phyloP scores from a whole-genome alignment of 2,113 vertebrate species.

The Potamarius usumacintae region DNA sequence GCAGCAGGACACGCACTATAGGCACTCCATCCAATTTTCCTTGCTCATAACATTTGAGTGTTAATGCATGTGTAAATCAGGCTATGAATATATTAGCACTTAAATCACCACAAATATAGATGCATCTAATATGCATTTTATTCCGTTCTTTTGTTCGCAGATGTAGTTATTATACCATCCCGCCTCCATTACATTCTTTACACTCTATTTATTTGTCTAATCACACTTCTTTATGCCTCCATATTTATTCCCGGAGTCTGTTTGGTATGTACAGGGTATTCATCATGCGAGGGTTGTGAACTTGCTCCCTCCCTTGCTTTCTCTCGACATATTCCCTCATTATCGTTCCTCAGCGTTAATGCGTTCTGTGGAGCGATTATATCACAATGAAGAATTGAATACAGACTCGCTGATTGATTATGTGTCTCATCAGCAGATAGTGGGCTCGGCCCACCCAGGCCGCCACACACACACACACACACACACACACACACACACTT shows the following conservation, averaged over 20 bases:
- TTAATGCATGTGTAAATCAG: conserved; percentile 68
- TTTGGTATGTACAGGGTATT: conserved; percentile 60
- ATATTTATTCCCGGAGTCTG: conserved; percentile 56
- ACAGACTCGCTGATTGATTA: conserved; percentile 69
- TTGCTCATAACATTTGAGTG: conserved; percentile 10
- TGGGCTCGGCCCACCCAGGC: conserved; percentile 54
- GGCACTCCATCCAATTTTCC: conserved; percentile 16
- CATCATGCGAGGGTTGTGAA: conserved; percentile 67
- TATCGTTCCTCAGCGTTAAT: conserved; percentile 74
- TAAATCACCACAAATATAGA: conserved; percentile 65
- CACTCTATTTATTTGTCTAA: conserved; percentile 67
- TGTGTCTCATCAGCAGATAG: conserved; percentile 62
- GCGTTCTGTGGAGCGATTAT: conserved; percentile 71
- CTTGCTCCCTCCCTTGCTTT: conserved; percentile 36
- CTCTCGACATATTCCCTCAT: conserved; percentile 63
- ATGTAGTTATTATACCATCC: conserved; percentile 43
- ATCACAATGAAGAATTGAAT: conserved; percentile 73
- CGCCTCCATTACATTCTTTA: conserved; percentile 62
- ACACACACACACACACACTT: conserved; percentile 31
- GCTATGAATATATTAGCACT: conserved; percentile 63
- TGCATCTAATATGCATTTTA: conserved; percentile 62
- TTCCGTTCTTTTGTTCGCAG: conserved; percentile 50
- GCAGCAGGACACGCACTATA: background rate
- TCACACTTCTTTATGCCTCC: conserved; percentile 49
- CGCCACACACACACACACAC: conserved; percentile 16